phyloP scores from a whole-genome alignment of 2,113 vertebrate genomes.

The Hucho hucho region DNA sequence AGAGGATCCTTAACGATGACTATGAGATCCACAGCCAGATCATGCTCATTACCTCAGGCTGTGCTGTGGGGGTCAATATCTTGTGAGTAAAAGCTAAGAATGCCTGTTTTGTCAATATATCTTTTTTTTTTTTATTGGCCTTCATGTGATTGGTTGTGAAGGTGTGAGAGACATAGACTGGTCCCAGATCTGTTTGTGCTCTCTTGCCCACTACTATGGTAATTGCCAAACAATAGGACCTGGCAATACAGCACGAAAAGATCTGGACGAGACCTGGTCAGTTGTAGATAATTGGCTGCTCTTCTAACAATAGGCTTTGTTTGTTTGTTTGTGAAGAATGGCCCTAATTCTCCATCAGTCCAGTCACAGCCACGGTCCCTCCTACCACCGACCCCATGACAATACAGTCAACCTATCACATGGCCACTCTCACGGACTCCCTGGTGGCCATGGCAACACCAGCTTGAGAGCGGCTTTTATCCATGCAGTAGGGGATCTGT shows the following conservation, averaged over 20 bases:
- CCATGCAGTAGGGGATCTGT: slow-evolving; percentile 92
- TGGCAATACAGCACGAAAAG: too few relatives aligned
- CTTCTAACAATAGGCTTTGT: background rate
- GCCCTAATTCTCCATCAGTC: slow-evolving; percentile 86
- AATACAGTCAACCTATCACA: slow-evolving; percentile 23
- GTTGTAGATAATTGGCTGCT: too few relatives aligned
- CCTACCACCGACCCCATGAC: background rate
- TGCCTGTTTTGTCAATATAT: too few relatives aligned
- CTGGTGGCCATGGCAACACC: slow-evolving; percentile 79
- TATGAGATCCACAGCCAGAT: slow-evolving; percentile 90
- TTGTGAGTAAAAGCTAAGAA: slow-evolving; percentile 75
- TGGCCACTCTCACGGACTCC: slow-evolving; percentile 59
- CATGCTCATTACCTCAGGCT: slow-evolving; percentile 90
- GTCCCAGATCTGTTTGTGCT: too few relatives aligned
- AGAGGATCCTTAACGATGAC: slow-evolving; percentile 87
- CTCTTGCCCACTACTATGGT: too few relatives aligned
- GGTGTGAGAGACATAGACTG: background rate
- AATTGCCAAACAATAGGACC: too few relatives aligned
- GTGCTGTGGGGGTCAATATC: slow-evolving; percentile 88
- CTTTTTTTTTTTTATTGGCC: background rate
- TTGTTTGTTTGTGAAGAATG: slow-evolving; percentile 74
- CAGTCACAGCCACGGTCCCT: slow-evolving; percentile 58
- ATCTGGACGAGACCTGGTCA: too few relatives aligned
- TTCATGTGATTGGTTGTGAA: slow-evolving; percentile 25
- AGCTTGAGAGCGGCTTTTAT: slow-evolving; percentile 93